Evolutionary conservation across 92 coral and sea anemone species (phyloP).

Genomic region (Bergia sp.): DNA sequence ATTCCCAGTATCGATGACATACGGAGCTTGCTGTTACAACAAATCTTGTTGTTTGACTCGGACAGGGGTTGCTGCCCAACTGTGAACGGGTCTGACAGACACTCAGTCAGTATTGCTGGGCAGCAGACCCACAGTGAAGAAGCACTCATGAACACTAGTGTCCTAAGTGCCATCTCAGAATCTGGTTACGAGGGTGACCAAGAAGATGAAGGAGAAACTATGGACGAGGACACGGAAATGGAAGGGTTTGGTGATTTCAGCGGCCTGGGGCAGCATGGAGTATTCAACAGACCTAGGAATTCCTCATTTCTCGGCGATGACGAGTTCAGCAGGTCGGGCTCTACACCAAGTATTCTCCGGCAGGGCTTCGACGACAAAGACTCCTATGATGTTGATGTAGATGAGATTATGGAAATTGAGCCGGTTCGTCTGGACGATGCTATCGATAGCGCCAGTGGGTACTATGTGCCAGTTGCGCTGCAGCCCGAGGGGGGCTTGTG

Average conservation of each 20-base stretch:
- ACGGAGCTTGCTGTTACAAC: constrained; percentile 25
- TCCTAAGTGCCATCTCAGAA: constrained; percentile 75
- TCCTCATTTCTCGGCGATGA: constrained; percentile 79
- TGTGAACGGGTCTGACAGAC: background rate
- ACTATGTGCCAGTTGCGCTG: constrained; percentile 62
- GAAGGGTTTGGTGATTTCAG: constrained; percentile 67
- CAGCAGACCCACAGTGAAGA: constrained; percentile 31
- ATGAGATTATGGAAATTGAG: constrained; percentile 50
- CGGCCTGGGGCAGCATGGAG: constrained; percentile 62
- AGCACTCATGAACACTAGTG: constrained; percentile 57
- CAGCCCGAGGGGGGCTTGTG: constrained; percentile 36
- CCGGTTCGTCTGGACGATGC: constrained; percentile 74
- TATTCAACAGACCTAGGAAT: constrained; percentile 75
- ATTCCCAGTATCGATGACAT: constrained; percentile 39
- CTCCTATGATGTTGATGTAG: constrained; percentile 51
- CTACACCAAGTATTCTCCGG: constrained; percentile 85
- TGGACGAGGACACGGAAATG: constrained; percentile 61
- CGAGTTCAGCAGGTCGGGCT: constrained; percentile 69
- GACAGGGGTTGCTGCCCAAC: background rate
- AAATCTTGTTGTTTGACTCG: constrained; percentile 26
- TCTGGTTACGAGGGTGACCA: constrained; percentile 98
- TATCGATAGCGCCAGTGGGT: constrained; percentile 71
- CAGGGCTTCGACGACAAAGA: constrained; percentile 51
- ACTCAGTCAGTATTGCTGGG: constrained; percentile 30
- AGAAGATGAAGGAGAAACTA: constrained; percentile 89